Base-by-base conservation (phyloP, 1,140 invertebrate species). In the Drosophila ogumai region DNA sequence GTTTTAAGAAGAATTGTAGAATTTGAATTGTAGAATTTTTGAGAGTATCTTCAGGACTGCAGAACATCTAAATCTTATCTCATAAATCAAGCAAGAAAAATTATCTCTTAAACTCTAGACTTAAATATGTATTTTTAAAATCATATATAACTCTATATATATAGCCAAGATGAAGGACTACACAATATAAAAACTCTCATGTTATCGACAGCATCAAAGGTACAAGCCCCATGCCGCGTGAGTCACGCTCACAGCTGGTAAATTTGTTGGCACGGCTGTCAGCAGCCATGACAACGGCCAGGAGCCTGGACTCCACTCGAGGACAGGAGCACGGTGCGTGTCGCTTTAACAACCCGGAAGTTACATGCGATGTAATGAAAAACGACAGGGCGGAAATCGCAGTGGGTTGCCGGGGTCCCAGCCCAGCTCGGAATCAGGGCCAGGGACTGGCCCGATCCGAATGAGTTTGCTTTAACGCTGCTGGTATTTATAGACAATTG, bases 401-500 rank as follows among this genome's bases (percentile, higher is more conserved):
- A 82, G 71, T 73, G 79, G 64, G 64, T 19, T 13, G 61, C 13
- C 46, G 22, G 46, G 22, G 46, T 9, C 22, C 49, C 49, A 55
- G 59, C 3, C 31, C 34, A 40, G 32, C 55, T 73, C 54, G 32
- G 54, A 59, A 49, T 59, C 60, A 77, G 50, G 55, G 36, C 49
- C 41, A 60, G 44, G n/a, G 67, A 55, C 65, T 38, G 44, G 57
- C 61, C 19, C 72, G 55, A 57, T 66, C 60, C 67, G 76, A 84
- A 71, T 88, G 84, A 80, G 85, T 79, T 81, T 81, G 81, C 74
- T 72, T 81, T 85, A 73, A 81, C 85, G 78, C 87, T 85, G 71
- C 78, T 90, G 85, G 81, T 90, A 90, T 90, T 90, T 90, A 90
- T 90, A 90, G 85, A 90, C 85, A 90, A 90, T 90, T 90, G 86